phyloP scores from a whole-genome alignment of 2,113 vertebrate species.

The Hyperoodon ampullatus region DNA sequence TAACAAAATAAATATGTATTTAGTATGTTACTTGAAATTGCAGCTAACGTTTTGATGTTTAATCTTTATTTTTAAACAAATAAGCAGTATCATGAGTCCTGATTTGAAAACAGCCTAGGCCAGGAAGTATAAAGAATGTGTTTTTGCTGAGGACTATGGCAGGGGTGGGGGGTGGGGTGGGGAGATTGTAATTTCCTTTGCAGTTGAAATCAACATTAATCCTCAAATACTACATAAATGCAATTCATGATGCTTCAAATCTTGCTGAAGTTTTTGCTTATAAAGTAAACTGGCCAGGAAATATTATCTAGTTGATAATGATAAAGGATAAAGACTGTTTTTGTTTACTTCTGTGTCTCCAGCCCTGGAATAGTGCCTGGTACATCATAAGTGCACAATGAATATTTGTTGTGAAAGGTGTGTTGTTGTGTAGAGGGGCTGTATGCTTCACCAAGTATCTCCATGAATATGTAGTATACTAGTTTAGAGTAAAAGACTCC shows the following conservation, averaged over 20 bases:
- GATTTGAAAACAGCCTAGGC: conserved; percentile 62
- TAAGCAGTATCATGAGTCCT: conserved; percentile 47
- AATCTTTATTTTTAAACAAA: conserved; percentile 74
- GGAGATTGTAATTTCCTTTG: neutral
- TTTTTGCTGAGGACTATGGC: neutral
- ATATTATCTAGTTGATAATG: neutral
- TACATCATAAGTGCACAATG: neutral
- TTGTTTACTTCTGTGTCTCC: neutral
- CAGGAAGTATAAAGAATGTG: neutral
- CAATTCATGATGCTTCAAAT: neutral
- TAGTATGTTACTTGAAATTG: conserved; percentile 44
- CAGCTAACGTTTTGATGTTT: conserved; percentile 52
- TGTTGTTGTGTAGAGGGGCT: neutral
- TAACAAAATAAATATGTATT: conserved; percentile 69
- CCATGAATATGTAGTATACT: neutral
- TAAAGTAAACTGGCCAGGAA: neutral
- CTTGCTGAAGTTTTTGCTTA: conserved; percentile 29
- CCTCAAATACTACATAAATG: neutral
- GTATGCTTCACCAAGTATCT: conserved; percentile 29
- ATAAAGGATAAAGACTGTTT: neutral
- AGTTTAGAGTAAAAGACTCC: conserved; percentile 29
- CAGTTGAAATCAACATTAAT: neutral
- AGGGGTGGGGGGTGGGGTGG: neutral
- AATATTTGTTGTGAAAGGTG: conserved; percentile 5
- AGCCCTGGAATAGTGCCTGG: neutral